These are phyloP conservation scores for Tonatia bakeri DNA, from an alignment of 2,113 vertebrate species.

Conservation along the genomic window DNA sequence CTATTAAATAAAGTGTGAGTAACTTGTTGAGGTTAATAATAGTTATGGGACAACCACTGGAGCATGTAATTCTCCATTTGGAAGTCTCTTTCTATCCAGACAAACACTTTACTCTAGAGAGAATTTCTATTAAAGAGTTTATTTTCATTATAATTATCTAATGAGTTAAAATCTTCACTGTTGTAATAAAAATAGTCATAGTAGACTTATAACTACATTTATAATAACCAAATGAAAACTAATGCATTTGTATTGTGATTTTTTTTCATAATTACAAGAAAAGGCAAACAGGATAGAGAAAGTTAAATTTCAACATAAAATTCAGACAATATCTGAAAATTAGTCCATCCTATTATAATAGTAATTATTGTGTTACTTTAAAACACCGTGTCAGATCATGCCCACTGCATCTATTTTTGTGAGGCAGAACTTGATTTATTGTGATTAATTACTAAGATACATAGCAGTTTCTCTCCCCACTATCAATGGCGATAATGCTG, in stretches of 20 bases:
- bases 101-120: neutral
- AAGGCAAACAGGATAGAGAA: neutral
- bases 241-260: neutral
- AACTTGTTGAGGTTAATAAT: neutral
- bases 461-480: neutral
- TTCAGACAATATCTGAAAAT: neutral
- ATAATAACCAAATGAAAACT: neutral
- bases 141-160: neutral
- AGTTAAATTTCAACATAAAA: neutral
- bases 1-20: neutral
- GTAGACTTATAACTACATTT: neutral
- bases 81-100: neutral
- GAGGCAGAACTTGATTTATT: neutral
- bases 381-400: neutral
- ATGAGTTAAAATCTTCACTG: neutral
- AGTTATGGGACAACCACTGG: neutral
- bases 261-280: neutral
- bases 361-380: constrained; percentile 6
- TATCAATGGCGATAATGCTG: neutral
- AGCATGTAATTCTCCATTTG: neutral
- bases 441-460: neutral
- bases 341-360: neutral
- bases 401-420: neutral
- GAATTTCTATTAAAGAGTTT: neutral
- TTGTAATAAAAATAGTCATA: neutral